Evolutionary conservation across 2,888 invertebrate genomes (phyloP), one percentile per base, ranked within the genome.

Genomic region (Rhorus exstirpatorius): DNA sequence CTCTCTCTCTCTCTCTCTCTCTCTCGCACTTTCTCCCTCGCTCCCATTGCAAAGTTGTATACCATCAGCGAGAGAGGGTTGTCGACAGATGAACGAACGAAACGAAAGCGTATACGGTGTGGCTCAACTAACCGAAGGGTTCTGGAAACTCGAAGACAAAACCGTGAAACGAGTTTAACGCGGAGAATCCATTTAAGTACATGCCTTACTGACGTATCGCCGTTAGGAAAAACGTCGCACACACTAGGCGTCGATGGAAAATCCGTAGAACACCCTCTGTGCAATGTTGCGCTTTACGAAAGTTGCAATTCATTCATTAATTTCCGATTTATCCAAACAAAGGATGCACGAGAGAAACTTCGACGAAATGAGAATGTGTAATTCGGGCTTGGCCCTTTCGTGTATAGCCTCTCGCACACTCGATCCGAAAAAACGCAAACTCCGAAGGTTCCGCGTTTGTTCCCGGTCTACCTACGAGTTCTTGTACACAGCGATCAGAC

Each of bases 131-230:
- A 46, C 65, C 10, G 7, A 17, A 26, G 26, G 49, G 6, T 24
- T 17, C 17, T 21, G 26, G 35, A 65, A 46, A 65, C 26, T 26
- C 14, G 26, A 17, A 10, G 67, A 19, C 31, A 67, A 67, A 67
- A 67, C 51, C 51, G 21, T 68, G n/a, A 53, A 38, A 68, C 38
- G 67, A 68, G 51, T 53, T 68, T 68, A 51, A 68, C 38, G 3
- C 67, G 7, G 19, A 51, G 53, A 68, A 51, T 61, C 61, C 19
- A 61, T 68, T 68, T 68, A 38, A 51, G 51, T 68, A 53, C 35
- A 31, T 38, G 35, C 51, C 38, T 51, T 12, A 31, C 35, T 12
- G 31, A 35, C 67, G 67, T 51, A 19, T 68, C 6, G 35, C 6
- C 51, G 12, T 51, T 17, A 19, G 19, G 53, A 46, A 2, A 44